Evolutionary conservation across 2,113 vertebrate species (phyloP).

Genomic region (Columbina picui): DNA sequence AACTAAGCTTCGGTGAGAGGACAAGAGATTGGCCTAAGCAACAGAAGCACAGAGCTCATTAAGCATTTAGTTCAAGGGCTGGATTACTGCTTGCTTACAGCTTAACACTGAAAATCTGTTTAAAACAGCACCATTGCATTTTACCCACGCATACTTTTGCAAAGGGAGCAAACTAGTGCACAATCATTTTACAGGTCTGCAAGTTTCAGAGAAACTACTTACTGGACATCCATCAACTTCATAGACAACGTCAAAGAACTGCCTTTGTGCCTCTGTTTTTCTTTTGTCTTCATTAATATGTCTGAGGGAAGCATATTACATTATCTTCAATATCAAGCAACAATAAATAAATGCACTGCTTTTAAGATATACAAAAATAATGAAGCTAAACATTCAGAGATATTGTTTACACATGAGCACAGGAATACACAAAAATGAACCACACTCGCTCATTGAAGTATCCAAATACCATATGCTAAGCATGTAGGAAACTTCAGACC

Average conservation of each 20-base stretch:
- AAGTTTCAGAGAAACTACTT: constrained; percentile 71
- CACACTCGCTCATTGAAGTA: background rate
- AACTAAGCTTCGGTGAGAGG: constrained; percentile 94
- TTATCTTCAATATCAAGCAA: background rate
- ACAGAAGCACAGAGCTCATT: constrained; percentile 40
- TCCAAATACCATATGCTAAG: background rate
- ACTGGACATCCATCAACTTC: constrained; percentile 98
- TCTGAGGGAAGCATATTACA: constrained; percentile 66
- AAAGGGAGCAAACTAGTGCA: background rate
- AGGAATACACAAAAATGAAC: background rate
- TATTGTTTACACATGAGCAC: background rate
- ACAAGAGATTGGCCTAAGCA: constrained; percentile 92
- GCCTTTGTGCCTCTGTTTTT: constrained; percentile 97
- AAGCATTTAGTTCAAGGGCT: constrained; percentile 22
- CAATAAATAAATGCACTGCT: background rate
- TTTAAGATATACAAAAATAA: background rate
- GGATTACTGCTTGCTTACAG: constrained; percentile 14
- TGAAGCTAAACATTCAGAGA: background rate
- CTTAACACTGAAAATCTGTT: constrained; percentile 20
- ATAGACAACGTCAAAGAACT: constrained; percentile 98
- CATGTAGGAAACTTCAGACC: background rate
- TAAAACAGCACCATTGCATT: background rate
- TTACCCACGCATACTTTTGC: background rate
- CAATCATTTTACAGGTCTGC: background rate
- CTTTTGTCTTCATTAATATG: constrained; percentile 99